phyloP scores from a whole-genome alignment of 2,797 vertebrate genomes.

The Otolemur crassicaudatus region DNA sequence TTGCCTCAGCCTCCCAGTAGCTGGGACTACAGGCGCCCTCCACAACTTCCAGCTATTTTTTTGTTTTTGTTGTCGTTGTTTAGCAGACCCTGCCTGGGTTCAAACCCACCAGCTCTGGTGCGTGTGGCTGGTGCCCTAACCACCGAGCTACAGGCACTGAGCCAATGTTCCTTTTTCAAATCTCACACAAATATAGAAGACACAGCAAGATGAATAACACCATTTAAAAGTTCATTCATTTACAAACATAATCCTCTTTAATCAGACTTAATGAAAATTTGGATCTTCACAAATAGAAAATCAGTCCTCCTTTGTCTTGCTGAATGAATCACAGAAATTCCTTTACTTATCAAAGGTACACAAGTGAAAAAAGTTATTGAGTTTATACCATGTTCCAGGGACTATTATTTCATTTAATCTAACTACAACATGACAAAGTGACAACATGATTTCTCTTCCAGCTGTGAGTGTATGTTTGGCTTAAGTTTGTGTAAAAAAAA shows the following conservation, averaged over 20 bases:
- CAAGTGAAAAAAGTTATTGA: neutral
- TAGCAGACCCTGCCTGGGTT: no score
- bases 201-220: neutral
- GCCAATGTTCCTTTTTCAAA: neutral
- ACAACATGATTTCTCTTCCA: neutral
- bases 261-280: neutral
- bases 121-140: no score
- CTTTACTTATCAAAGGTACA: neutral
- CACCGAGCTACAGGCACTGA: no score
- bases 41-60: no score
- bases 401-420: neutral
- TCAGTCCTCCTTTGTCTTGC: neutral
- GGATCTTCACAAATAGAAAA: neutral
- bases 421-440: neutral
- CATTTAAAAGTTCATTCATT: slow-evolving; percentile 7
- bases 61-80: no score
- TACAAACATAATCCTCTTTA: neutral
- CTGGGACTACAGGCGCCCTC: no score
- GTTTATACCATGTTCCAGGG: neutral
- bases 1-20: no score
- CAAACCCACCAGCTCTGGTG: no score
- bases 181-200: neutral
- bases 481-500: neutral
- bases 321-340: neutral
- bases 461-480: no score